Percentiles rank a stretch among this genome's conserved stretches.
Conservation (phyloP, 53 echinoderm and acorn worm species). For the Paelopatides confundens region DNA sequence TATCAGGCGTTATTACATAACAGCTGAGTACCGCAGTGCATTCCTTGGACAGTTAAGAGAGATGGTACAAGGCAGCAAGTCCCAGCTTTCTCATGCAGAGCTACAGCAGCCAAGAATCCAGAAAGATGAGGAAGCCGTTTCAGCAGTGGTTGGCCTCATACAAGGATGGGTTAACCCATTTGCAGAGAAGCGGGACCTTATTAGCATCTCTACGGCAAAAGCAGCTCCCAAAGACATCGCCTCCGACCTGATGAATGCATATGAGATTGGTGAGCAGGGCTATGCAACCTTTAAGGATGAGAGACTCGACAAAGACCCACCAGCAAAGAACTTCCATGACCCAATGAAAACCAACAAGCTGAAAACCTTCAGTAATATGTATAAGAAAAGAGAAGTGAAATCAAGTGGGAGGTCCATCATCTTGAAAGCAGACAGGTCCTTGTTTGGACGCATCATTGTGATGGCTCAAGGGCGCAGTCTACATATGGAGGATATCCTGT, state of each 20-base stretch:
- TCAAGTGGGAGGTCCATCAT: not conserved
- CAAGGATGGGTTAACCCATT: constrained; percentile 59
- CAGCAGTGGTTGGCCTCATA: constrained; percentile 29
- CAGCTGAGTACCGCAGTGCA: constrained; percentile 41
- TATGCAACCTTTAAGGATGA: not conserved
- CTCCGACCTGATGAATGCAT: not conserved
- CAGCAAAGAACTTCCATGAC: constrained; percentile 8
- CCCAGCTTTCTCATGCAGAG: constrained; percentile 28
- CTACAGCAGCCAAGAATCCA: constrained; percentile 52
- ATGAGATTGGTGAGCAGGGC: not conserved
- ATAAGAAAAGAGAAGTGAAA: too few relatives aligned
- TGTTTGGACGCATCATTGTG: constrained; percentile 58
- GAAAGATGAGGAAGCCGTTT: constrained; percentile 53
- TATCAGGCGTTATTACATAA: constrained; percentile 54
- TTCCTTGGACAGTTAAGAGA: constrained; percentile 35
- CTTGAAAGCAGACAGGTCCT: constrained; percentile 51
- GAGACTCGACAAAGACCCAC: not conserved
- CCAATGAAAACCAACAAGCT: constrained; percentile 4
- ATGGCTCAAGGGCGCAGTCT: too few relatives aligned
- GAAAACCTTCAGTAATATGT: not conserved
- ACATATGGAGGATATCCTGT: not conserved
- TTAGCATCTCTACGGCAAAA: not conserved
- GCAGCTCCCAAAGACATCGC: not conserved
- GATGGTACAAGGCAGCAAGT: not conserved
- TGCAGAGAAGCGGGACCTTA: not conserved